Evolutionary conservation across 2,113 vertebrate genomes (phyloP).

Genomic region (Gasterosteus nipponicus): DNA sequence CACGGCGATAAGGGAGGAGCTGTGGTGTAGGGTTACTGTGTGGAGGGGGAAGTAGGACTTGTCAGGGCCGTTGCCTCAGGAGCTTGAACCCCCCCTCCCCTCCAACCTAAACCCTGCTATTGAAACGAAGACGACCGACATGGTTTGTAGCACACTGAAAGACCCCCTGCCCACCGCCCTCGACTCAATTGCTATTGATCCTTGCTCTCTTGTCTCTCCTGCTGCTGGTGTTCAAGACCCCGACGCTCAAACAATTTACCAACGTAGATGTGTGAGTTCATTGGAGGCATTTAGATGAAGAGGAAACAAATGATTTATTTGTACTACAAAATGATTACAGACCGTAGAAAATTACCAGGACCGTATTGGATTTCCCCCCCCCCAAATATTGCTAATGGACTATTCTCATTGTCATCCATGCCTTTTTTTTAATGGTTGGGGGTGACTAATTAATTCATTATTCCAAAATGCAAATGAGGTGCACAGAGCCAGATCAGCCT

Average conservation of each 20-base stretch:
- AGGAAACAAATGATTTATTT: constrained; percentile 12
- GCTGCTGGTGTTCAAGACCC: constrained; percentile 58
- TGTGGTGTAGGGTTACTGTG: constrained; percentile 67
- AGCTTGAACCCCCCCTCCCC: constrained; percentile 56
- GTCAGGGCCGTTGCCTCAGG: constrained; percentile 69
- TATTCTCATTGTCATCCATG: constrained; percentile 59
- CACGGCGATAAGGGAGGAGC: constrained; percentile 67
- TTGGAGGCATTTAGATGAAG: constrained; percentile 23
- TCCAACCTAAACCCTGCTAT: constrained; percentile 43
- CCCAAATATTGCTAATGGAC: constrained; percentile 64
- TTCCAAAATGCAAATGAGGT: constrained; percentile 82
- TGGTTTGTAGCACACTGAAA: constrained; percentile 76
- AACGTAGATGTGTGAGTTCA: constrained; percentile 39
- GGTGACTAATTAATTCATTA: constrained; percentile 82
- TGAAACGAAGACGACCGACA: constrained; percentile 72
- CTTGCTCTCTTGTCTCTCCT: constrained; percentile 55
- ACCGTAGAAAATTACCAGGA: constrained; percentile 29
- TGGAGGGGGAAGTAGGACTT: constrained; percentile 48
- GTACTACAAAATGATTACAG: neutral
- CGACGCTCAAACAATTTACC: constrained; percentile 63
- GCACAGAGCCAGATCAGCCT: constrained; percentile 50
- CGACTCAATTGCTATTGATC: constrained; percentile 81
- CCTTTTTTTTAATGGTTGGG: constrained; percentile 70
- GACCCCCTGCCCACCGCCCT: constrained; percentile 64
- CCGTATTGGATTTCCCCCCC: constrained; percentile 31